phyloP scores from a whole-genome alignment of 1,140 invertebrate genomes.

The Cotesia typhae region DNA sequence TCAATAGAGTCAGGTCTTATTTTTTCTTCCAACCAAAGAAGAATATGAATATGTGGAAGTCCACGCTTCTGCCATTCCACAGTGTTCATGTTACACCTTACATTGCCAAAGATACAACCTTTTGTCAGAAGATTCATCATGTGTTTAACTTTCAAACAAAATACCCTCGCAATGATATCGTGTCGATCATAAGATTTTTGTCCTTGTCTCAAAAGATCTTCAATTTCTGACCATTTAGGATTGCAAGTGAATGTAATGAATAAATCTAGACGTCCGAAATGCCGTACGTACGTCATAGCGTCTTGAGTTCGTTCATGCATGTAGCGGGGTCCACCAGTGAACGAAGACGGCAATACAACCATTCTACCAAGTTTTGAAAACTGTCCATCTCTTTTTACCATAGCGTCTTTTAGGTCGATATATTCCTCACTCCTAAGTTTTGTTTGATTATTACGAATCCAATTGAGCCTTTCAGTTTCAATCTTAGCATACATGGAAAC shows the following conservation, averaged over 20 bases:
- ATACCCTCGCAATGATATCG: too few species aligned
- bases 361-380: too few species aligned
- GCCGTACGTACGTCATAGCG: too few species aligned
- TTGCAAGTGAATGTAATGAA: too few species aligned
- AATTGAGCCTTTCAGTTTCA: slow-evolving; percentile 59
- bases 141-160: too few species aligned
- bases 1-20: slow-evolving; percentile 23
- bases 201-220: too few species aligned
- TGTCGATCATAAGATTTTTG: too few species aligned
- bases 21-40: slow-evolving; percentile 41
- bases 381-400: neutral
- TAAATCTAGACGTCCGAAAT: too few species aligned
- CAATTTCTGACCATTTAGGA: too few species aligned
- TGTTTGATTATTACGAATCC: slow-evolving; percentile 60
- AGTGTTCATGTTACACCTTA: slow-evolving; percentile 52
- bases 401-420: slow-evolving; percentile 45
- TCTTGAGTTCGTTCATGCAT: too few species aligned
- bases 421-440: slow-evolving; percentile 45
- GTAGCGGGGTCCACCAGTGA: too few species aligned
- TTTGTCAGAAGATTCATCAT: slow-evolving; percentile 34
- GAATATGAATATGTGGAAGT: slow-evolving; percentile 29
- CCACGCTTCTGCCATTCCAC: slow-evolving; percentile 30
- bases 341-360: too few species aligned
- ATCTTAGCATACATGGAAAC: slow-evolving; percentile 64
- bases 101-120: slow-evolving; percentile 48